These are phyloP conservation scores for Corythoichthys haematopterus DNA, from an alignment of 2,113 vertebrate genomes.

Conservation along the genomic window DNA sequence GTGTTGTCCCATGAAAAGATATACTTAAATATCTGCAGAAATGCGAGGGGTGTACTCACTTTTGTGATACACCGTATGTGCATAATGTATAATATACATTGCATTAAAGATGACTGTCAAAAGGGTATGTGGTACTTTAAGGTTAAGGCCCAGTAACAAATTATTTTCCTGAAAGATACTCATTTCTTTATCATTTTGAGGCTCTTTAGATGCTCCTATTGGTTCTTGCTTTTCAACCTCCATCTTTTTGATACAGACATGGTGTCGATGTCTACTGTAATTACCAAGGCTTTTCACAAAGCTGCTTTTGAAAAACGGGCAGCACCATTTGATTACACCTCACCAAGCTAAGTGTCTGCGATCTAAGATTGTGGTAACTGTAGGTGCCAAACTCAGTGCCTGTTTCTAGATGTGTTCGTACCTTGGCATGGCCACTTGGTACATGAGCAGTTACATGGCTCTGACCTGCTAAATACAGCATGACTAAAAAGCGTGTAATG, in stretches of 20 bases:
- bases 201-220: constrained; percentile 5
- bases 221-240: constrained; percentile 4
- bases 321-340: constrained; percentile 43
- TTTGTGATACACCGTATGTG: no score
- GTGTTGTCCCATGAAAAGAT: no score
- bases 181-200: background rate
- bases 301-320: constrained; percentile 38
- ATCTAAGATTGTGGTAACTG: constrained; percentile 35
- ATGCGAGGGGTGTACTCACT: no score
- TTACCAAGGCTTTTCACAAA: constrained; percentile 45
- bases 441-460: constrained; percentile 50
- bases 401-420: constrained; percentile 32
- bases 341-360: constrained; percentile 25
- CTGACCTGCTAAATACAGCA: constrained; percentile 60
- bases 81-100: background rate
- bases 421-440: constrained; percentile 30
- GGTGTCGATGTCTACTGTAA: constrained; percentile 35
- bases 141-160: background rate
- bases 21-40: no score
- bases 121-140: background rate
- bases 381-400: constrained; percentile 7
- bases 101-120: background rate
- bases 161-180: background rate
- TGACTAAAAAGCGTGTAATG: constrained; percentile 69
- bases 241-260: constrained; percentile 23